A percentile compares a stretch with the other conserved stretches of the same genome.
phyloP scores from a whole-genome alignment of 2,797 vertebrate species.

The Chloroceryle amazona region DNA sequence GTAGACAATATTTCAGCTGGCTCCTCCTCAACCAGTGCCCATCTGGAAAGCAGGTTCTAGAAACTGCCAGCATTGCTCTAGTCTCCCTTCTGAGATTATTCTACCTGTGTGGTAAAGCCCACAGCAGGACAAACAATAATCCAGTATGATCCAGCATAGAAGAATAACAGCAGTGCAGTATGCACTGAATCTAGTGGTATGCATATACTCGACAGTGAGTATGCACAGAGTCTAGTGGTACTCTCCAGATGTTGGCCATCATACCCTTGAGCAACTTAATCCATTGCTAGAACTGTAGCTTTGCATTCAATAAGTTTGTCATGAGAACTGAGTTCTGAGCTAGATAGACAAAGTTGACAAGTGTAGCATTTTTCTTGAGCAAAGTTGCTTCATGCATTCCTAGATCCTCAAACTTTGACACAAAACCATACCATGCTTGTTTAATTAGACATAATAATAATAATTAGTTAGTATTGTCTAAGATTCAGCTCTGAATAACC shows the following conservation, averaged over 20 bases:
- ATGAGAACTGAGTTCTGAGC: slow-evolving; percentile 85
- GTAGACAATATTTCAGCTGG: neutral
- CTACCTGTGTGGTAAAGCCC: neutral
- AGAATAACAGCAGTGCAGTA: neutral
- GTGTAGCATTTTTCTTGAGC: slow-evolving; percentile 78
- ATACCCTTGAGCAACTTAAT: slow-evolving; percentile 85
- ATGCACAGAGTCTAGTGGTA: neutral
- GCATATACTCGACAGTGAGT: too few species aligned
- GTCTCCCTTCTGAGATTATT: neutral
- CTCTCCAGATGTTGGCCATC: slow-evolving; percentile 86
- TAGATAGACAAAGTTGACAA: slow-evolving; percentile 85
- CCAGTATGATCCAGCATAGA: neutral
- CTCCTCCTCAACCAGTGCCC: neutral
- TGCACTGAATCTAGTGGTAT: neutral
- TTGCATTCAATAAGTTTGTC: slow-evolving; percentile 77
- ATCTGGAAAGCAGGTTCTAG: neutral
- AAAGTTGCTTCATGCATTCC: slow-evolving; percentile 81
- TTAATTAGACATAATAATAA: neutral
- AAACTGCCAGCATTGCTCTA: neutral
- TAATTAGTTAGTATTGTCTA: neutral
- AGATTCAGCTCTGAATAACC: neutral
- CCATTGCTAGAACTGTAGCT: slow-evolving; percentile 83
- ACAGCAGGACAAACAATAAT: neutral
- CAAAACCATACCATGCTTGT: neutral
- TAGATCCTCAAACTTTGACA: slow-evolving; percentile 69